Evolutionary conservation across 1,140 invertebrate species (phyloP).

Genomic region (Danaus plexippus): DNA sequence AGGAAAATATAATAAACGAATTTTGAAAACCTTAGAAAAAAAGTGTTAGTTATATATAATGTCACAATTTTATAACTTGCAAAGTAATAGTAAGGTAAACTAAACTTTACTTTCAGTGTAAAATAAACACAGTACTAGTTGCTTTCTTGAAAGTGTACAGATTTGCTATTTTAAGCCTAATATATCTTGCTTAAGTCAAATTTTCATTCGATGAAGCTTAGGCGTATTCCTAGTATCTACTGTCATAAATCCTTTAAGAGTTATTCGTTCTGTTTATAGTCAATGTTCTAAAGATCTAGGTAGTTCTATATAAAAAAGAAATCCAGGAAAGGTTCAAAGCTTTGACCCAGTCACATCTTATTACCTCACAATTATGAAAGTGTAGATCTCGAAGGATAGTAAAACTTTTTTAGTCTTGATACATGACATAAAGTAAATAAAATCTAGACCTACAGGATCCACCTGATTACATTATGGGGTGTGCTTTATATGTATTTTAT

Average conservation of each 20-base stretch:
- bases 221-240: constrained; percentile 20
- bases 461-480: constrained; percentile 34
- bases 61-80: too few species aligned
- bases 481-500: constrained; percentile 60
- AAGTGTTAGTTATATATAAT: too few species aligned
- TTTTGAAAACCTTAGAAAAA: too few species aligned
- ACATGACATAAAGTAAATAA: constrained; percentile 51
- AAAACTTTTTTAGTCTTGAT: constrained; percentile 59
- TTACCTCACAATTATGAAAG: constrained; percentile 45
- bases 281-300: constrained; percentile 21
- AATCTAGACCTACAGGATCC: constrained; percentile 31
- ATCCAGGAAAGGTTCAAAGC: constrained; percentile 29
- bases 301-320: constrained; percentile 28
- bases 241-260: constrained; percentile 29
- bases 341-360: constrained; percentile 35
- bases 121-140: background rate
- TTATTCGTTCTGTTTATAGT: constrained; percentile 25
- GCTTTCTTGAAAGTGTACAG: constrained; percentile 21
- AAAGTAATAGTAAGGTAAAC: too few species aligned
- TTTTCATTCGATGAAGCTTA: constrained; percentile 22
- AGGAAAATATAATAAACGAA: too few species aligned
- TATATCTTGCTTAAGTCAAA: constrained; percentile 27
- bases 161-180: constrained; percentile 23
- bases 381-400: constrained; percentile 26
- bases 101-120: too few species aligned